Conservation (phyloP, 2,888 invertebrate genomes). For the Cloeon dipterum region DNA sequence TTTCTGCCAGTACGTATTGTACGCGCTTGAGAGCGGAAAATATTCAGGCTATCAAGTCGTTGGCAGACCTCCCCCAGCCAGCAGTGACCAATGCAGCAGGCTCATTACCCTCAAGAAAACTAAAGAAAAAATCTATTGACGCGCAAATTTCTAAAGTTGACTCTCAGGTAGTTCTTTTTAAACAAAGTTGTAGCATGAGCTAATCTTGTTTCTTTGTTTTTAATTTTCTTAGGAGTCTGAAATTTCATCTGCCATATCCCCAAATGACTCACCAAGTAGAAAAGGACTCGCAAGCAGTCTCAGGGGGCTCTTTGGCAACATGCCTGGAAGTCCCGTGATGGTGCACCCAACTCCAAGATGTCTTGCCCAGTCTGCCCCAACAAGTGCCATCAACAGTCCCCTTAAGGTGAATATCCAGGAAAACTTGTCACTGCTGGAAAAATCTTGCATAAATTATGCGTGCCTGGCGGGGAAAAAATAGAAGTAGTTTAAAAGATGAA, state of each 20-base stretch:
- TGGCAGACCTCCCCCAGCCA: not conserved
- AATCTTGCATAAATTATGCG: no score
- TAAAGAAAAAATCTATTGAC: no score
- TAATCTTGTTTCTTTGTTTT: no score
- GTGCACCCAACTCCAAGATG: not conserved
- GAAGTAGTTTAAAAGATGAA: no score
- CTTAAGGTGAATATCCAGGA: not conserved
- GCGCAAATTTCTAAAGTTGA: no score
- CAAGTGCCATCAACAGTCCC: not conserved
- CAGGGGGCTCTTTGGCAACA: not conserved
- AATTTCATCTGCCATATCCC: no score
- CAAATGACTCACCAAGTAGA: not conserved
- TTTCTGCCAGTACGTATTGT: not conserved
- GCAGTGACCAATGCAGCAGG: conserved; percentile 20
- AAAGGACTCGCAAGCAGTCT: conserved; percentile 1
- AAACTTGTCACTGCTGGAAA: no score
- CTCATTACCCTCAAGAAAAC: conserved; percentile 28
- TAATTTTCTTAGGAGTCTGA: no score
- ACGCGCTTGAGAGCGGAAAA: not conserved
- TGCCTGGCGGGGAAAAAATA: no score
- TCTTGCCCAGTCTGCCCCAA: not conserved
- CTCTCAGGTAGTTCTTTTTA: no score
- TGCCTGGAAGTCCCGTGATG: not conserved
- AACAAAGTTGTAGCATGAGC: no score
- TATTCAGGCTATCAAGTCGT: not conserved